Evolutionary conservation across 2,113 vertebrate genomes (phyloP), one percentile per base, ranked within the genome.

Genomic region (Ramphastos sulfuratus): DNA sequence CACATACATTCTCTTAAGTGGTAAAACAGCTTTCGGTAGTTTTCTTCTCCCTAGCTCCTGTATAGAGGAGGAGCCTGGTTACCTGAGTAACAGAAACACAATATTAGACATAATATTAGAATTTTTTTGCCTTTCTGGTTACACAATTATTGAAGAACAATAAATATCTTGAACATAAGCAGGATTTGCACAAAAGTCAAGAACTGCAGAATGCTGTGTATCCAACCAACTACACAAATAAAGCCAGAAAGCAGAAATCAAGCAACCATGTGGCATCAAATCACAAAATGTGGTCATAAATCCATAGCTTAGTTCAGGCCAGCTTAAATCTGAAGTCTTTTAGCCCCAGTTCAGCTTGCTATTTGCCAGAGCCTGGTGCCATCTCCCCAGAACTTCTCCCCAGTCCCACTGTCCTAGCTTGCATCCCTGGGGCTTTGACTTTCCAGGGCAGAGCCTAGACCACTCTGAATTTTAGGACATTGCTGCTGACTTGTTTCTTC

Each of bases 311-410:
- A 75, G 46, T 37, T 64, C 44, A 72, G 7, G 3, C 3, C 76
- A 10, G 7, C 19, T 55, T 44, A 52, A 27, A n/a, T 5, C 21
- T 79, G 11, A 60, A 12, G 25, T 79, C 10, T 87, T 13, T 15
- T 8, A 59, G 2, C 12, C 7, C 17, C 1, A 0, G 9, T 31
- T 55, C 19, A 74, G 4, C 23, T 70, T 2, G 0, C 6, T 78
- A 20, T 5, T 6, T 1, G 2, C 6, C 15, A 81, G 25, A 13
- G 11, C 15, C 5, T 1, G 0, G 17, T 70, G 16, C 14, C 9
- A 28, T 14, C 12, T 71, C 13, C 19, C 31, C 14, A 52, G 18
- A 35, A 14, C 2, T 42, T 19, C 20, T 67, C 3, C 5, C 25
- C 30, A 33, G 7, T 3, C 8, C 4, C 4, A 0, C 30, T 33